These are phyloP conservation scores for Chironomus striatipennis DNA, from an alignment of 1,140 invertebrate genomes.

Conservation along the genomic window DNA sequence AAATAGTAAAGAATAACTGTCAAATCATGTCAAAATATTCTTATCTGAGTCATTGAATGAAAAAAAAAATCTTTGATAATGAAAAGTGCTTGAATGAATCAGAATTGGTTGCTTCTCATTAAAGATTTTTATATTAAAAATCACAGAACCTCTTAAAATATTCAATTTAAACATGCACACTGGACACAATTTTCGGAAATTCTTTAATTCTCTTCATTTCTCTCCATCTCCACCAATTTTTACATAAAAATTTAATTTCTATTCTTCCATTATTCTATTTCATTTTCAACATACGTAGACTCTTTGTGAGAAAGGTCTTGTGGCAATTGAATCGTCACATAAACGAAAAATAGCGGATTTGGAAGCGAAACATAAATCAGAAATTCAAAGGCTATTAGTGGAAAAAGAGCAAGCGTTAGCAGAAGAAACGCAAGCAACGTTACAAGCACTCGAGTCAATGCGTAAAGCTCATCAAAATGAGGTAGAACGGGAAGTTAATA, in stretches of 20 bases:
- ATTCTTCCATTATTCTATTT: background rate
- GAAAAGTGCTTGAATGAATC: no score
- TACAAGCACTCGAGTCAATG: slow-evolving; percentile 82
- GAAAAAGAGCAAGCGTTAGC: slow-evolving; percentile 84
- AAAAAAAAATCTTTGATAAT: no score
- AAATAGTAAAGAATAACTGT: no score
- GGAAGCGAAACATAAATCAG: slow-evolving; percentile 72
- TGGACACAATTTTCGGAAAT: no score
- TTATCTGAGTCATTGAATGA: no score
- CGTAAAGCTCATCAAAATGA: slow-evolving; percentile 87
- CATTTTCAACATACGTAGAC: slow-evolving; percentile 39
- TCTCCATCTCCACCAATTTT: background rate
- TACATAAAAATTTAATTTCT: slow-evolving; percentile 10
- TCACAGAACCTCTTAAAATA: no score
- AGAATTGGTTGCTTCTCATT: no score
- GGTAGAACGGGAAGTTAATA: slow-evolving; percentile 75
- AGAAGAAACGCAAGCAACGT: slow-evolving; percentile 76
- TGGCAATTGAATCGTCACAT: slow-evolving; percentile 82
- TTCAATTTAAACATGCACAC: no score
- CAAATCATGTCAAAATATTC: no score
- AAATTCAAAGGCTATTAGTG: slow-evolving; percentile 45
- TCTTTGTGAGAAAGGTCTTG: slow-evolving; percentile 76
- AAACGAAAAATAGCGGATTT: slow-evolving; percentile 73
- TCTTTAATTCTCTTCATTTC: no score
- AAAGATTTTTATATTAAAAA: no score